These are phyloP conservation scores for Epinotia brunnichana DNA, from an alignment of 2,888 invertebrate genomes.

Conservation along the genomic window DNA sequence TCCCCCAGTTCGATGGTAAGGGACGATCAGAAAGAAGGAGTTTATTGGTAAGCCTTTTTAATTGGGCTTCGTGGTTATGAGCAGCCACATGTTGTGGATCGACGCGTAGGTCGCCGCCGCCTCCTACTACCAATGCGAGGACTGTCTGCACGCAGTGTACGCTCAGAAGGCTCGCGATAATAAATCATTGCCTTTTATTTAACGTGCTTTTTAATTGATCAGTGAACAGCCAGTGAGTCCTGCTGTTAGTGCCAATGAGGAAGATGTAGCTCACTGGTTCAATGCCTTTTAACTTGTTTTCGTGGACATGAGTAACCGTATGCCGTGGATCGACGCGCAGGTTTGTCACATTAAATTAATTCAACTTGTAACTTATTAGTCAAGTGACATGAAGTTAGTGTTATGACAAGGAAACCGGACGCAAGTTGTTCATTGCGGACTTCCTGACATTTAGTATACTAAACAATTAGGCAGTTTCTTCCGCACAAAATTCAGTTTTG, in stretches of 20 bases:
- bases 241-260: no score
- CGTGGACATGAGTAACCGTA: conserved; percentile 50
- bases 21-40: no score
- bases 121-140: conserved; percentile 25
- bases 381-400: neutral
- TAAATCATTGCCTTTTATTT: conserved; percentile 11
- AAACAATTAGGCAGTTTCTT: neutral
- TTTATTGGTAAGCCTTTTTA: neutral
- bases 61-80: no score
- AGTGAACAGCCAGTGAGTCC: no score
- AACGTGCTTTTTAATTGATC: no score
- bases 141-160: conserved; percentile 1
- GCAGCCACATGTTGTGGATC: neutral
- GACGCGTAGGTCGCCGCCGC: conserved; percentile 12
- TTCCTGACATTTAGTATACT: neutral
- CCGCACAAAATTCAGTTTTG: conserved; percentile 2
- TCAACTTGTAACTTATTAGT: neutral
- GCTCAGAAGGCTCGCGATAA: neutral
- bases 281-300: conserved; percentile 46
- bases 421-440: neutral
- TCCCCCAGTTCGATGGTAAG: no score
- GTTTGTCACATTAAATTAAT: no score
- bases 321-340: conserved; percentile 16
- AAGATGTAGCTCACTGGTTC: no score
- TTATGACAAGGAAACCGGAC: conserved; percentile 4